phyloP scores from a whole-genome alignment of 2,797 vertebrate genomes.

The Jordanella pulchra region DNA sequence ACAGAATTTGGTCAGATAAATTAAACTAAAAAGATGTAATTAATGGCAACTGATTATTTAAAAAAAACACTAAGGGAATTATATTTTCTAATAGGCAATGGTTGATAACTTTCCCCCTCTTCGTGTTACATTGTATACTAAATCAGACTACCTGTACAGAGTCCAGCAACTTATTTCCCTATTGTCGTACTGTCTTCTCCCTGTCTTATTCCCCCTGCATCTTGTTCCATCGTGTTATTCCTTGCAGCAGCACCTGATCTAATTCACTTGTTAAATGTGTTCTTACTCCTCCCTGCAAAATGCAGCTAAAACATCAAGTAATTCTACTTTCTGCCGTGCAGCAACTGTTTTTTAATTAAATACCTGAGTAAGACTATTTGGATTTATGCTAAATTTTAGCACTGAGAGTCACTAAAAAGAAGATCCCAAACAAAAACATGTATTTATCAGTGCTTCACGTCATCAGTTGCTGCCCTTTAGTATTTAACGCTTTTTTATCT shows the following conservation, averaged over 20 bases:
- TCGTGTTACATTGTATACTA: neutral
- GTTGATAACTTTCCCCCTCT: neutral
- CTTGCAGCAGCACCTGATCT: conserved; percentile 33
- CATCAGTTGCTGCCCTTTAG: neutral
- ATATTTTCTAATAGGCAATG: neutral
- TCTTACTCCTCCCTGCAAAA: conserved; percentile 10
- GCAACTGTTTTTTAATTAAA: neutral
- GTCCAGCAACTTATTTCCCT: neutral
- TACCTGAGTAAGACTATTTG: conserved; percentile 4
- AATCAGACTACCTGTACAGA: conserved; percentile 12
- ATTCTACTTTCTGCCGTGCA: conserved; percentile 4
- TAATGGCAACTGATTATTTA: too few relatives aligned
- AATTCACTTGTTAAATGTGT: conserved; percentile 30
- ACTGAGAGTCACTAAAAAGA: neutral
- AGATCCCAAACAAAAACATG: neutral
- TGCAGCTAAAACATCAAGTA: conserved; percentile 8
- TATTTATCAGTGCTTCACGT: neutral
- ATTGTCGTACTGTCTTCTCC: neutral
- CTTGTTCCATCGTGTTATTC: conserved; percentile 23
- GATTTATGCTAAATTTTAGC: neutral
- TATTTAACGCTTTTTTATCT: too few relatives aligned
- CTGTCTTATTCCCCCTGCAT: neutral
- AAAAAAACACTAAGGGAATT: too few relatives aligned
- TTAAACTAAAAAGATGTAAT: too few relatives aligned
- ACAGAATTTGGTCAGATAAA: too few relatives aligned